Evolutionary conservation across 2,888 invertebrate species (phyloP).

Genomic region (Acronicta alni): DNA sequence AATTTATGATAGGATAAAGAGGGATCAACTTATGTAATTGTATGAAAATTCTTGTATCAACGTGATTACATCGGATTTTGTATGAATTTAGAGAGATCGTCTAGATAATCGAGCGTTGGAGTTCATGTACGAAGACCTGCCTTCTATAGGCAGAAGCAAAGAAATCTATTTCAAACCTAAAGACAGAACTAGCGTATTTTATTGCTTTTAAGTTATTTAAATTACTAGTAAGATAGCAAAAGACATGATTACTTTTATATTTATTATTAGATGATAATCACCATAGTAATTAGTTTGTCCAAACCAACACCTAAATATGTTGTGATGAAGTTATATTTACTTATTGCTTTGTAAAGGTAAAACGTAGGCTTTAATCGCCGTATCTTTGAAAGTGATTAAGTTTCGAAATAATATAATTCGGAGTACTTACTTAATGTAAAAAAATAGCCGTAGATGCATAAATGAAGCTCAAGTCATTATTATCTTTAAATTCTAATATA

Average conservation of each 20-base stretch:
- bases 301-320: constrained; percentile 68
- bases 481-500: constrained; percentile 68
- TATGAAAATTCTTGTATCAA: constrained; percentile 64
- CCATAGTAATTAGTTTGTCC: constrained; percentile 70
- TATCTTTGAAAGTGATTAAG: constrained; percentile 50
- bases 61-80: constrained; percentile 53
- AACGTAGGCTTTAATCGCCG: constrained; percentile 43
- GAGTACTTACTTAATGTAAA: constrained; percentile 61
- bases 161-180: constrained; percentile 86
- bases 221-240: constrained; percentile 70
- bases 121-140: constrained; percentile 24
- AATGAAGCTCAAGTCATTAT: constrained; percentile 83
- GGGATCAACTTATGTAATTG: constrained; percentile 79
- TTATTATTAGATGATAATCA: constrained; percentile 71
- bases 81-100: constrained; percentile 45
- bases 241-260: constrained; percentile 76
- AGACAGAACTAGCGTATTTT: constrained; percentile 76
- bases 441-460: constrained; percentile 72
- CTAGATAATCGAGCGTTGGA: constrained; percentile 36
- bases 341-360: constrained; percentile 59
- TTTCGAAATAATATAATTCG: constrained; percentile 56
- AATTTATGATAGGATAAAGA: constrained; percentile 80
- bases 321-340: constrained; percentile 72
- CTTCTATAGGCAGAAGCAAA: constrained; percentile 43
- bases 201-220: constrained; percentile 72